Evolutionary conservation across 2,113 vertebrate genomes (phyloP).

Genomic region (Larimichthys polyactis): DNA sequence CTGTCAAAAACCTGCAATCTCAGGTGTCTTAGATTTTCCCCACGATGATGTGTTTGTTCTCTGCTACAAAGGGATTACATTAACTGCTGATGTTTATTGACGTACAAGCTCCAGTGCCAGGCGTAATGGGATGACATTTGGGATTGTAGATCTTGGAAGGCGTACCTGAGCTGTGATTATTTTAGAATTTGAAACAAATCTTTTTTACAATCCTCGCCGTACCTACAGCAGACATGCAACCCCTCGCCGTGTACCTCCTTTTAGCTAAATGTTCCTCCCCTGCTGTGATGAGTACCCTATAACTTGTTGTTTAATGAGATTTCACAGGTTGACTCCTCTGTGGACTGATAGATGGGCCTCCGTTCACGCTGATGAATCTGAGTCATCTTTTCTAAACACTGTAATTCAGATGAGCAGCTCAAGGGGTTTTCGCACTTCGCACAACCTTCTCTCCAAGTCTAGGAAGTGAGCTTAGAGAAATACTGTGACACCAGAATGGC

Average conservation of each 20-base stretch:
- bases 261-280: not conserved
- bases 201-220: not conserved
- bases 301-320: constrained; percentile 11
- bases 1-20: not conserved
- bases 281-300: not conserved
- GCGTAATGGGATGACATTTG: not conserved
- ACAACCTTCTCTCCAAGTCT: constrained; percentile 9
- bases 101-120: not conserved
- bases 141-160: not conserved
- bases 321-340: not conserved
- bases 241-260: not conserved
- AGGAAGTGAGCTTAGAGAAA: constrained; percentile 59
- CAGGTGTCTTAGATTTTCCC: not conserved
- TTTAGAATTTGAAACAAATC: not conserved
- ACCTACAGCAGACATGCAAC: not conserved
- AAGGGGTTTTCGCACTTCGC: constrained; percentile 20
- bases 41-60: not conserved
- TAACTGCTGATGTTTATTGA: not conserved
- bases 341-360: constrained; percentile 1
- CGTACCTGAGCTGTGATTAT: not conserved
- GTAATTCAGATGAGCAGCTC: constrained; percentile 40
- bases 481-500: constrained; percentile 46
- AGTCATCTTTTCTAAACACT: constrained; percentile 36
- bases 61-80: not conserved
- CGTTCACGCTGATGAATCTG: constrained; percentile 29